Evolutionary conservation across 2,888 invertebrate genomes (phyloP).

Genomic region (Sphinx pinastri): DNA sequence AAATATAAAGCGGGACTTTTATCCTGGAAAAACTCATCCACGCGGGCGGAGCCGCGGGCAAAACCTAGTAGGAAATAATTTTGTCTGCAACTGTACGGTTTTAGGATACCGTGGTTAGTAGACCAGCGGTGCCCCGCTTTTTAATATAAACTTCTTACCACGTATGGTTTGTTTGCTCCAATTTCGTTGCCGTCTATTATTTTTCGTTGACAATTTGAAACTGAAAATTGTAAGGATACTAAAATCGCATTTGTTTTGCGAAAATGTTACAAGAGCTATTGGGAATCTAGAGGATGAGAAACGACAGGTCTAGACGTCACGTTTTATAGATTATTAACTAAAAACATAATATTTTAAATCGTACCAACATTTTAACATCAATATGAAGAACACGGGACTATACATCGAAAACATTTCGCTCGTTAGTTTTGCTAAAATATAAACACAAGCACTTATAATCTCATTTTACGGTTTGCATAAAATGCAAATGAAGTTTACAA

Average conservation of each 20-base stretch:
- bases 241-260: not conserved
- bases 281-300: too few species aligned
- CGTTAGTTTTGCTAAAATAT: not conserved
- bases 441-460: not conserved
- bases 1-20: too few species aligned
- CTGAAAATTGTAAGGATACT: slow-evolving; percentile 33
- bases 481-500: slow-evolving; percentile 16
- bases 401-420: not conserved
- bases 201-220: slow-evolving; percentile 34
- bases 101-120: too few species aligned
- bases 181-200: slow-evolving; percentile 33
- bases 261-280: too few species aligned
- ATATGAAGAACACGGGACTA: slow-evolving; percentile 2
- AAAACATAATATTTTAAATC: not conserved
- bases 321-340: too few species aligned
- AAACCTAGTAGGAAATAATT: too few species aligned
- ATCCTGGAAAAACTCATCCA: too few species aligned
- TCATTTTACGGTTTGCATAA: slow-evolving; percentile 19
- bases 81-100: too few species aligned
- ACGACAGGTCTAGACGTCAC: too few species aligned
- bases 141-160: slow-evolving; percentile 32
- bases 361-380: not conserved
- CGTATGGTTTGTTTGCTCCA: slow-evolving; percentile 32
- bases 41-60: too few species aligned
- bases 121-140: too few species aligned